Conservation (phyloP, 2,888 invertebrate genomes). For the Rhagonycha lutea region DNA sequence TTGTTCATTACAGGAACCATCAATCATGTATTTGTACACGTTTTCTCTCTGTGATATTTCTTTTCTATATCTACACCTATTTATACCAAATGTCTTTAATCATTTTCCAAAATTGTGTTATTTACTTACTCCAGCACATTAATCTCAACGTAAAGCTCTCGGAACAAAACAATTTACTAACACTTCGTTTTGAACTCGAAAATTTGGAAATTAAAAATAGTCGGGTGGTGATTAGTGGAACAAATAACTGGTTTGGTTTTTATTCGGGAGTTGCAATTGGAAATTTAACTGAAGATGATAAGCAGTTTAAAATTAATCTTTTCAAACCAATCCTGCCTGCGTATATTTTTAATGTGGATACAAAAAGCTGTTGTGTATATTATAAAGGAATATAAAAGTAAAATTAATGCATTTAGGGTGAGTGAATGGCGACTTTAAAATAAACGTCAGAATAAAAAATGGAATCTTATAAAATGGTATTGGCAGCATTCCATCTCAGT, state of each 20-base stretch:
- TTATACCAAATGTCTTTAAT: constrained; percentile 11
- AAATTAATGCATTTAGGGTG: neutral
- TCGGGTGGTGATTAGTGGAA: neutral
- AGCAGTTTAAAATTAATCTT: neutral
- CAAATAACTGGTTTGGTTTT: neutral
- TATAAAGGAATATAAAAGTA: neutral
- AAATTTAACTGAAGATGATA: neutral
- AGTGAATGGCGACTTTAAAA: neutral
- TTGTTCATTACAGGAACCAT: constrained; percentile 45
- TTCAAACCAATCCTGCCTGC: neutral
- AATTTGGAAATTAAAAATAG: neutral
- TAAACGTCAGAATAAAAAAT: neutral
- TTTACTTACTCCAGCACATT: neutral
- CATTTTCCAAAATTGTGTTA: constrained; percentile 4
- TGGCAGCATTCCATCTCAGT: neutral
- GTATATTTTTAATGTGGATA: neutral
- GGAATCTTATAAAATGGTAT: neutral
- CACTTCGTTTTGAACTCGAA: neutral
- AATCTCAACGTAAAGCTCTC: neutral
- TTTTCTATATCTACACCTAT: constrained; percentile 7
- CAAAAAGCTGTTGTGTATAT: neutral
- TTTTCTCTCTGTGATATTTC: constrained; percentile 22
- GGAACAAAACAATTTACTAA: neutral
- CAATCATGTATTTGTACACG: constrained; percentile 38
- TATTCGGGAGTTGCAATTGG: neutral